Conservation (phyloP, 2,113 vertebrate species). For the Ailuropoda melanoleuca region DNA sequence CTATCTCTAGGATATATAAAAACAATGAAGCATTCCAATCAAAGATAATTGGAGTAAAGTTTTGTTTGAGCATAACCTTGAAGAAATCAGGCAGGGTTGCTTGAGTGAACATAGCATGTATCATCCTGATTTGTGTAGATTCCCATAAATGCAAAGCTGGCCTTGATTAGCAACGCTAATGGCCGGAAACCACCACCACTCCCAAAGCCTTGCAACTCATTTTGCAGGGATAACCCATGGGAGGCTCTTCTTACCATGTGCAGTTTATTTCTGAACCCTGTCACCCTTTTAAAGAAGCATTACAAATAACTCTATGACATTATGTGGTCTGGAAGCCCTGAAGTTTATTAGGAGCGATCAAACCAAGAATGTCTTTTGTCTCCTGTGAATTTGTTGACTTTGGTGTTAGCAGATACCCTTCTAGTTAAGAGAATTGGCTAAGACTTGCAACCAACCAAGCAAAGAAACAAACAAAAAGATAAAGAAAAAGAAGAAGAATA, state of each 20-base stretch:
- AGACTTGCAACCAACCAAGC: not conserved
- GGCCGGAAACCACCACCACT: constrained; percentile 62
- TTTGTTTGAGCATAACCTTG: constrained; percentile 58
- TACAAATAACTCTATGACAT: constrained; percentile 69
- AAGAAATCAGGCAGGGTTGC: constrained; percentile 26
- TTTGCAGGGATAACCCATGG: constrained; percentile 49
- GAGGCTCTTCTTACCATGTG: constrained; percentile 64
- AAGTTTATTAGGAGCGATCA: constrained; percentile 57
- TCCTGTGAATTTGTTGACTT: constrained; percentile 41
- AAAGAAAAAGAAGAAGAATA: not conserved
- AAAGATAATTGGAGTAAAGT: constrained; percentile 45
- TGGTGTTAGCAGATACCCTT: constrained; percentile 18
- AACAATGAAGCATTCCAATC: constrained; percentile 41
- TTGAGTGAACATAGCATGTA: not conserved
- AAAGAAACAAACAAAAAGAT: not conserved
- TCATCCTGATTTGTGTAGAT: constrained; percentile 12
- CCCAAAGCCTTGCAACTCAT: constrained; percentile 33
- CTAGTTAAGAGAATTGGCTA: not conserved
- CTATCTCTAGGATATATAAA: constrained; percentile 26
- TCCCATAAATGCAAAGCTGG: constrained; percentile 67
- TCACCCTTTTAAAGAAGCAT: constrained; percentile 70
- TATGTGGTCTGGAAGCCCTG: constrained; percentile 65
- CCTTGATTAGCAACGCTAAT: constrained; percentile 65
- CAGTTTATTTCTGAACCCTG: constrained; percentile 69
- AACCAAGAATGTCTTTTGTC: constrained; percentile 58